Percentiles rank a stretch among this genome's conserved stretches.
Evolutionary conservation across 2,888 invertebrate genomes (phyloP).

Genomic region (Drosophila rellima): DNA sequence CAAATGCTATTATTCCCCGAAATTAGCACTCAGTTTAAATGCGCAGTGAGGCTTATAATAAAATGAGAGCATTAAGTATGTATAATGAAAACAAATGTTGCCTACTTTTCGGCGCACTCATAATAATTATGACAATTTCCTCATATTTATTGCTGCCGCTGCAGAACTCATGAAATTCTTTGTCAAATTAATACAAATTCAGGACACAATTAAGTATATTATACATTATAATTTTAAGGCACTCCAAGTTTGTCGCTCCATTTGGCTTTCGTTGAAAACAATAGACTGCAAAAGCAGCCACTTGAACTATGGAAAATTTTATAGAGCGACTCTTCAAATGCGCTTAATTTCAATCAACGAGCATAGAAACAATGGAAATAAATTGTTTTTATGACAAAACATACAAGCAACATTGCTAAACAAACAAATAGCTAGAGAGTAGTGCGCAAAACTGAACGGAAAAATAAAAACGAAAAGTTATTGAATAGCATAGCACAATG

Average conservation of each 20-base stretch:
- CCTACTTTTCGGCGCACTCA: constrained; percentile 38
- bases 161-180: constrained; percentile 17
- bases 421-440: constrained; percentile 37
- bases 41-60: not conserved
- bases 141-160: constrained; percentile 34
- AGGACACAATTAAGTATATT: constrained; percentile 12
- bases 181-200: constrained; percentile 35
- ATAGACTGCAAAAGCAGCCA: constrained; percentile 24
- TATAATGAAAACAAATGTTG: constrained; percentile 46
- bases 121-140: constrained; percentile 55
- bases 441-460: constrained; percentile 16
- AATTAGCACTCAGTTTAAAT: constrained; percentile 4
- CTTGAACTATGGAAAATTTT: constrained; percentile 50
- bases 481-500: constrained; percentile 33
- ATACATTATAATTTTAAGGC: constrained; percentile 26
- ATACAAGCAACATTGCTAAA: constrained; percentile 38
- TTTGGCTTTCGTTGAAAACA: constrained; percentile 32
- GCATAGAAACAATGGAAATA: constrained; percentile 38
- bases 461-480: constrained; percentile 42
- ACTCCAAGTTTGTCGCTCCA: constrained; percentile 26
- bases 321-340: constrained; percentile 86
- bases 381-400: constrained; percentile 44
- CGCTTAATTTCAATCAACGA: constrained; percentile 65
- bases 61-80: constrained; percentile 18
- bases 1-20: not conserved